Evolutionary conservation across 2,888 invertebrate species (phyloP).

Genomic region (Eupsilia transversa): DNA sequence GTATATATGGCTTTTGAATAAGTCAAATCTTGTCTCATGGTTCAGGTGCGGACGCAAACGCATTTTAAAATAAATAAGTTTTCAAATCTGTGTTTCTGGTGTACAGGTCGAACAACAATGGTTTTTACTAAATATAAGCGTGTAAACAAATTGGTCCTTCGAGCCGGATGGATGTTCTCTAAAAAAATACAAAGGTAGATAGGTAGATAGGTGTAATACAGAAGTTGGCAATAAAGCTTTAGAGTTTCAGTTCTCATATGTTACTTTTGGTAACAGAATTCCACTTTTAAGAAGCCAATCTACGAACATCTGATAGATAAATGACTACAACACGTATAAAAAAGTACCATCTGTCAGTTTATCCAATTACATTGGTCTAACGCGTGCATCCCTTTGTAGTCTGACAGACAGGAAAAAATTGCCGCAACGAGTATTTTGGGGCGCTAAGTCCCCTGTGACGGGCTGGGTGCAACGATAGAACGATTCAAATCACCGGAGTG

Average conservation of each 20-base stretch:
- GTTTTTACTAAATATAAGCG: not conserved
- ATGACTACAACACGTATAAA: slow-evolving; percentile 51
- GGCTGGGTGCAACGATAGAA: slow-evolving; percentile 64
- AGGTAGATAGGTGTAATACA: not conserved
- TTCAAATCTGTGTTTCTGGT: not conserved
- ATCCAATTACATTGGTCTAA: slow-evolving; percentile 69
- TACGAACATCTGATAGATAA: slow-evolving; percentile 53
- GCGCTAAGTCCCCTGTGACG: slow-evolving; percentile 61
- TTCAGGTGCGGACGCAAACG: slow-evolving; percentile 1
- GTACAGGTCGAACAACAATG: not conserved
- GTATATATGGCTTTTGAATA: slow-evolving; percentile 29
- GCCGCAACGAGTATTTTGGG: slow-evolving; percentile 65
- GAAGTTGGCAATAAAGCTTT: not conserved
- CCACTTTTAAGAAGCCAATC: slow-evolving; percentile 1
- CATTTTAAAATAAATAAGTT: slow-evolving; percentile 12
- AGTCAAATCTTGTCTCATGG: slow-evolving; percentile 18
- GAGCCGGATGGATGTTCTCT: not conserved
- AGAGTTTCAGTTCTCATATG: not conserved
- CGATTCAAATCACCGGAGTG: slow-evolving; percentile 62
- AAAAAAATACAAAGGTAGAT: not conserved
- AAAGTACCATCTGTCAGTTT: slow-evolving; percentile 69
- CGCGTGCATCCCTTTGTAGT: slow-evolving; percentile 65
- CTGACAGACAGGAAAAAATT: slow-evolving; percentile 71
- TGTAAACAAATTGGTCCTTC: slow-evolving; percentile 2
- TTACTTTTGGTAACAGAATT: not conserved